These are phyloP conservation scores for Sinohyriopsis cumingii DNA, from an alignment of 2,888 invertebrate genomes.

Conservation along the genomic window DNA sequence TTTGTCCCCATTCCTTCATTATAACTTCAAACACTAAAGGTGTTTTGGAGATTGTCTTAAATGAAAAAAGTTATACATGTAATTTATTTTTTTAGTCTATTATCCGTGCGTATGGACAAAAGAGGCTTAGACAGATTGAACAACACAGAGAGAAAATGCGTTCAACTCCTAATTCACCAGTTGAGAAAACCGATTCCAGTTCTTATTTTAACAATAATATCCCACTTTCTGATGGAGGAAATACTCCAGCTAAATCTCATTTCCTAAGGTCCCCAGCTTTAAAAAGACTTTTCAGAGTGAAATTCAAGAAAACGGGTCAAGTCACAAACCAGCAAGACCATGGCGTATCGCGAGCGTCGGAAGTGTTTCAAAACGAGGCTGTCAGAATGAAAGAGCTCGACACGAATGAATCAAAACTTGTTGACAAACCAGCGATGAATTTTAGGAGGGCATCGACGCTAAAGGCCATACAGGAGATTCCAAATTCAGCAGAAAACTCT, in stretches of 20 bases:
- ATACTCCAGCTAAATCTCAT: too few species aligned
- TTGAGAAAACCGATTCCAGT: conserved; percentile 2
- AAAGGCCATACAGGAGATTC: too few species aligned
- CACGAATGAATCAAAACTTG: too few species aligned
- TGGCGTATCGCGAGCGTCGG: background rate
- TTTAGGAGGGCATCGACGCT: too few species aligned
- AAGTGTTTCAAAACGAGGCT: background rate
- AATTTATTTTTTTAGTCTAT: conserved; percentile 49
- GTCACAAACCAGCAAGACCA: background rate
- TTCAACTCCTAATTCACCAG: conserved; percentile 31
- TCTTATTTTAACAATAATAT: background rate
- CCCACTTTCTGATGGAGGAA: too few species aligned
- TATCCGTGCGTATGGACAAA: conserved; percentile 61
- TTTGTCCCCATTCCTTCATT: too few species aligned
- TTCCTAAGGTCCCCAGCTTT: conserved; percentile 26
- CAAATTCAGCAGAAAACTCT: too few species aligned
- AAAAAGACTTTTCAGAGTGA: conserved; percentile 23
- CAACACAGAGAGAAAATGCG: conserved; percentile 53
- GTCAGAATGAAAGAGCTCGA: too few species aligned
- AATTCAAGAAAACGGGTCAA: conserved; percentile 3
- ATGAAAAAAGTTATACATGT: background rate
- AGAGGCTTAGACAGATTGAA: conserved; percentile 57
- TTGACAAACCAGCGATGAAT: too few species aligned
- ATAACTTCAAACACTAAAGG: background rate
- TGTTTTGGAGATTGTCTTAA: background rate